Evolutionary conservation across 2,888 invertebrate genomes (phyloP).

Genomic region (Lithophane ornitopus): DNA sequence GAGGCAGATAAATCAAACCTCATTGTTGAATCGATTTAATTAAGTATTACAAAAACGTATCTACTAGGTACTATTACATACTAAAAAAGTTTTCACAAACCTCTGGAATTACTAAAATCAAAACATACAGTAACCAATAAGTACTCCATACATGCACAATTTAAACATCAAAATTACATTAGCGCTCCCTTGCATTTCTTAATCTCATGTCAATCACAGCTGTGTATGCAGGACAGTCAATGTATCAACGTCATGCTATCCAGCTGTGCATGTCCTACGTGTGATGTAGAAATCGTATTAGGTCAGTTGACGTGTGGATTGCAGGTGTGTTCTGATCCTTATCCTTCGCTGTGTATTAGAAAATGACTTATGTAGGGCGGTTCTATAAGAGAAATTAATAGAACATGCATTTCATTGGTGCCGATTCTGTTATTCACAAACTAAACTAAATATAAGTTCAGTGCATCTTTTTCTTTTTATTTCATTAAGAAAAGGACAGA

Average conservation of each 20-base stretch:
- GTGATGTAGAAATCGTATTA: conserved; percentile 32
- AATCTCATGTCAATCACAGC: conserved; percentile 44
- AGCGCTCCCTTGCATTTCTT: conserved; percentile 21
- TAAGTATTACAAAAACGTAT: too few relatives aligned
- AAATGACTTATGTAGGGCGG: background rate
- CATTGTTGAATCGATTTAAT: background rate
- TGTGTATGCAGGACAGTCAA: conserved; percentile 35
- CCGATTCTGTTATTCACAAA: too few relatives aligned
- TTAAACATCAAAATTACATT: background rate
- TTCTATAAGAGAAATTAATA: background rate
- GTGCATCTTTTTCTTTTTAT: too few relatives aligned
- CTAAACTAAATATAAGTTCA: too few relatives aligned
- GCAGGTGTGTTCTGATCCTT: conserved; percentile 28
- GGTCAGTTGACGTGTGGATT: conserved; percentile 4
- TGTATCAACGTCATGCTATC: conserved; percentile 53
- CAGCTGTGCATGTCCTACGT: conserved; percentile 16
- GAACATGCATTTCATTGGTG: background rate
- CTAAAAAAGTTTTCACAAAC: background rate
- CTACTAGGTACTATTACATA: background rate
- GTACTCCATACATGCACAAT: background rate
- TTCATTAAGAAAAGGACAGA: too few relatives aligned
- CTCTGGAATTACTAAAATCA: background rate
- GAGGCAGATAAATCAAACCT: too few relatives aligned
- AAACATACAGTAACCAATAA: background rate
- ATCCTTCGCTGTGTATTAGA: background rate